Conservation (phyloP, 2,113 vertebrate species). For the Sarotherodon lohbergeri region DNA sequence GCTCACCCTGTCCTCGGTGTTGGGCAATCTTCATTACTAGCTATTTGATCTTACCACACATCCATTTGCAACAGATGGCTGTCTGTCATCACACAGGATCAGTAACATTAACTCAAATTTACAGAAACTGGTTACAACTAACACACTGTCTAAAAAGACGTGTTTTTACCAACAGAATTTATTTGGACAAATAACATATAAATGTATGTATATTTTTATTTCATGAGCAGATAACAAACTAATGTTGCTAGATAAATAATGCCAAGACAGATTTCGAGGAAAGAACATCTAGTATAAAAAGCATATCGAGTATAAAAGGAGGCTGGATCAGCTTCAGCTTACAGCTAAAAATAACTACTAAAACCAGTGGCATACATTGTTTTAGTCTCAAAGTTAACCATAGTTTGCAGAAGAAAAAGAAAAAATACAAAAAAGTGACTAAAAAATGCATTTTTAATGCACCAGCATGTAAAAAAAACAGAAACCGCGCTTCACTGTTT, state of each 20-base stretch:
- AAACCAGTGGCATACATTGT: neutral
- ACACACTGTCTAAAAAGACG: neutral
- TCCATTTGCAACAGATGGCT: neutral
- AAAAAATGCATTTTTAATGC: neutral
- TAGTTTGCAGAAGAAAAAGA: neutral
- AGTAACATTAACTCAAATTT: neutral
- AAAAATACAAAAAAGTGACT: neutral
- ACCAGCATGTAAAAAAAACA: neutral
- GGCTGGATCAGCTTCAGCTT: neutral
- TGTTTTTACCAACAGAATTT: neutral
- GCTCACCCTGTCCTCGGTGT: neutral
- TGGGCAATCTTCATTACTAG: neutral
- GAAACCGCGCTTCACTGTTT: neutral
- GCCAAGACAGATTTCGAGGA: neutral
- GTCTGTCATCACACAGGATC: neutral
- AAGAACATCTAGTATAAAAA: neutral
- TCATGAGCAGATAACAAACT: neutral
- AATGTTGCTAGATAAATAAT: neutral
- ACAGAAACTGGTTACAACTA: neutral
- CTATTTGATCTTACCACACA: neutral
- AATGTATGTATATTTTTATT: neutral
- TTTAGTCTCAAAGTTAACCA: neutral
- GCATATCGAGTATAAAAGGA: neutral
- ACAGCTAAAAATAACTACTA: neutral
- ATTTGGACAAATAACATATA: neutral